Base-by-base conservation (phyloP, 2,888 invertebrate species). In the Poecilus cupreus region DNA sequence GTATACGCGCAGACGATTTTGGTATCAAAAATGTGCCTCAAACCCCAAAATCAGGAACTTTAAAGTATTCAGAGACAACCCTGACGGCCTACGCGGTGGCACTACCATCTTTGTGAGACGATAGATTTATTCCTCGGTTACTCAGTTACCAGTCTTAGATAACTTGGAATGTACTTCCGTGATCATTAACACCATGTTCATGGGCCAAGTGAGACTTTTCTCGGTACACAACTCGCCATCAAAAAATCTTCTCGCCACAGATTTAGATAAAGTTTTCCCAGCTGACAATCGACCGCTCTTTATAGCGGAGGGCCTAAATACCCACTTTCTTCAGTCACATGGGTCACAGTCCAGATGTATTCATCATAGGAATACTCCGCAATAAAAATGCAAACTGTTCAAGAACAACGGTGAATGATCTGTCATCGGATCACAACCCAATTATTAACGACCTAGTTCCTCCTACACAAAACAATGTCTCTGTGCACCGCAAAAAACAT, bases 261-360 rank as follows among this genome's bases (percentile, higher is more conserved):
- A 74, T 24, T 11, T 74, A 3, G 49, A 22, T 11, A 46, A 43
- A 18, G 3, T 46, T 1, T 13, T 74, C 2, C 2, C n/a, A n/a
- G n/a, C 3, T 20, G 32, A 18, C 2, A 20, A 46, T 10, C 46
- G 22, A 46, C 74, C 5, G 24, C 49, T 6, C 8, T 74, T n/a
- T 4, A 39, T 74, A 13, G 74, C 46, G 11, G 74, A 49, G 2
- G 74, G 46, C 24, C 13, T 74, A 16, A 74, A 74, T 16, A 37
- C 68, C 68, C 2, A 68, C 68, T 2, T 26, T 24, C 13, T 60
- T 60, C 24, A 60, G 60, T 11, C n/a, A n/a, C n/a, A n/a, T n/a
- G n/a, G 37, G 37, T 10, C 32, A 18, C 3, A n/a, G 1, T 2
- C 68, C 68, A 5, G 68, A 68, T 16, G 11, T 39, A 2, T 13